Evolutionary conservation across 2,113 vertebrate genomes (phyloP).

Genomic region (Bubo scandiacus): DNA sequence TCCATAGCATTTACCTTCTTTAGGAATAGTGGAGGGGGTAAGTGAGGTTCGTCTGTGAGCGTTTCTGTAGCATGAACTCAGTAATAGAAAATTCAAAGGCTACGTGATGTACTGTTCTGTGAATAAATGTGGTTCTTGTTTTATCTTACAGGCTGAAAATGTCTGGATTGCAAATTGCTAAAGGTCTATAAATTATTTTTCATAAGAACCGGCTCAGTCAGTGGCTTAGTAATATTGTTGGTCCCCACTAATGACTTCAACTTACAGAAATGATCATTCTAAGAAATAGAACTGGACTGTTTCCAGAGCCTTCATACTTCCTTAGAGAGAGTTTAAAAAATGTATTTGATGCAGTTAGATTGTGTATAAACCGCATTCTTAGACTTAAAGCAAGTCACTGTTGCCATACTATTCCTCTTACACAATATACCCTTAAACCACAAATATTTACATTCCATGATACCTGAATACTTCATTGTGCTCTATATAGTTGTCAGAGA

Average conservation of each 20-base stretch:
- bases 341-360: background rate
- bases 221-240: background rate
- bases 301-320: background rate
- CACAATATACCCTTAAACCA: background rate
- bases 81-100: background rate
- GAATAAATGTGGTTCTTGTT: constrained; percentile 12
- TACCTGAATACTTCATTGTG: background rate
- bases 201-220: background rate
- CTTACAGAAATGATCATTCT: background rate
- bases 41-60: background rate
- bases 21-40: background rate
- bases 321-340: background rate
- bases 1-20: background rate
- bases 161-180: background rate
- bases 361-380: background rate
- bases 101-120: background rate
- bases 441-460: background rate
- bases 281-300: background rate
- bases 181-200: background rate
- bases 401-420: background rate
- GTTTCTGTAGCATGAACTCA: background rate
- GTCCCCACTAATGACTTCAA: background rate
- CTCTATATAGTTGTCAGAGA: background rate
- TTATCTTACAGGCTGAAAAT: background rate
- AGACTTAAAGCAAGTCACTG: background rate